Conservation (phyloP, 1,140 invertebrate species). For the Luehdorfia chinensis region DNA sequence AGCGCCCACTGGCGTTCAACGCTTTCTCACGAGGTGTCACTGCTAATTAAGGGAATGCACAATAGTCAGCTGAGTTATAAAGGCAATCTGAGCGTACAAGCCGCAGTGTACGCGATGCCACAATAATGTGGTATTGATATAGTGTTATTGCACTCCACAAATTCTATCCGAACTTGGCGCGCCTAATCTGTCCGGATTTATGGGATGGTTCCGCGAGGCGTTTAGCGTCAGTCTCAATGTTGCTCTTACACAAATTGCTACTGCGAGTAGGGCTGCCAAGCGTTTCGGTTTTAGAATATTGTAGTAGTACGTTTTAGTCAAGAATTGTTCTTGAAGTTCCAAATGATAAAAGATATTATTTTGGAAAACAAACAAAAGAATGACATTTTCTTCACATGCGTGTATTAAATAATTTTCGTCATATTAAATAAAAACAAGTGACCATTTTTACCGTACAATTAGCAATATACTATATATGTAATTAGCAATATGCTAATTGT, state of each 20-base stretch:
- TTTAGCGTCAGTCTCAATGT: not conserved
- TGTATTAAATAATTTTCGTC: too few species aligned
- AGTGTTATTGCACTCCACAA: slow-evolving; percentile 14
- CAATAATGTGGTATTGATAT: slow-evolving; percentile 4
- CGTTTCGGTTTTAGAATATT: too few species aligned
- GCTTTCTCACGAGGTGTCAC: slow-evolving; percentile 1
- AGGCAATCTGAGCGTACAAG: not conserved
- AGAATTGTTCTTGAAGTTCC: too few species aligned
- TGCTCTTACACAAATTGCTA: slow-evolving; percentile 4
- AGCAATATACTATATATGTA: too few species aligned
- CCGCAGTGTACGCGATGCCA: not conserved
- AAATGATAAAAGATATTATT: too few species aligned
- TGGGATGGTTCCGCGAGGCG: slow-evolving; percentile 1
- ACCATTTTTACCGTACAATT: too few species aligned
- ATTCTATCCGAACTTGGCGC: slow-evolving; percentile 9
- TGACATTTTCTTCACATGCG: too few species aligned
- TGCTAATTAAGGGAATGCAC: slow-evolving; percentile 7
- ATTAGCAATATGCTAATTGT: too few species aligned
- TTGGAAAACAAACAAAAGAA: too few species aligned
- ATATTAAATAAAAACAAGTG: too few species aligned
- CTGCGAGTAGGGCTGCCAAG: not conserved
- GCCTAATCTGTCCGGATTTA: slow-evolving; percentile 6
- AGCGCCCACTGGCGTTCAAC: not conserved
- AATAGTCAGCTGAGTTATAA: slow-evolving; percentile 3
- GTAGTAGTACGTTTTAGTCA: too few species aligned